Evolutionary conservation across 2,797 vertebrate genomes (phyloP).

Genomic region (Diglossa cyanea): DNA sequence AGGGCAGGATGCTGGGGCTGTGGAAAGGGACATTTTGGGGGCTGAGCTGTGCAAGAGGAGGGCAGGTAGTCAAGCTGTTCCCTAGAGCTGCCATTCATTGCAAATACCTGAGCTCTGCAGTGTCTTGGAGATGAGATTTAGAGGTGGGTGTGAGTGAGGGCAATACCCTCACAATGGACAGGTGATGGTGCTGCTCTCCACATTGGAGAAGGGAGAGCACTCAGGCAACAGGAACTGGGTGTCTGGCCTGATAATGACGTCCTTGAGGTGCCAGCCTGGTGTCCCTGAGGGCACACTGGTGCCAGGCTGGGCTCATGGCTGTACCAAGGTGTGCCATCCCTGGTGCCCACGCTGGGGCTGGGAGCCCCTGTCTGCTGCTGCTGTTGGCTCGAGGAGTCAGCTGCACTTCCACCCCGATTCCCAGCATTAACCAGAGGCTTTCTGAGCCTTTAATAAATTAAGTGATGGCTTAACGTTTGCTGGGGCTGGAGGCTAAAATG

Average conservation of each 20-base stretch:
- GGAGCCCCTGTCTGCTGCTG: rapidly evolving
- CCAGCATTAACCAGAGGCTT: neutral
- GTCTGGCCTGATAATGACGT: rapidly evolving
- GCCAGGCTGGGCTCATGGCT: too few species aligned
- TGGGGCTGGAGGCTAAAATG: constrained; percentile 18
- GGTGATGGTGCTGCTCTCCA: neutral
- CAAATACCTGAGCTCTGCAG: neutral
- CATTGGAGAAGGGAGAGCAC: rapidly evolving
- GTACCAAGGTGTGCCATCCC: neutral
- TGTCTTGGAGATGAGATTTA: neutral
- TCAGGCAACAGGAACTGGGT: rapidly evolving
- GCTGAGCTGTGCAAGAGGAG: neutral
- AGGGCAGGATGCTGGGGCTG: rapidly evolving
- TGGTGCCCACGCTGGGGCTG: rapidly evolving
- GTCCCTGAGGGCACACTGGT: rapidly evolving
- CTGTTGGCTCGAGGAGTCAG: rapidly evolving
- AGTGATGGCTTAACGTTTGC: neutral
- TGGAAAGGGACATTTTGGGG: neutral
- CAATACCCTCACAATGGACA: rapidly evolving
- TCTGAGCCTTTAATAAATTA: constrained; percentile 39
- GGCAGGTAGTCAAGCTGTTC: neutral
- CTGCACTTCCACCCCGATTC: neutral
- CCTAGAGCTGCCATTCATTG: rapidly evolving
- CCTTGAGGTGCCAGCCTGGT: neutral
- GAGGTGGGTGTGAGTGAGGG: neutral